These are phyloP conservation scores for Trachemys scripta DNA, from an alignment of 2,113 vertebrate species.

Conservation along the genomic window DNA sequence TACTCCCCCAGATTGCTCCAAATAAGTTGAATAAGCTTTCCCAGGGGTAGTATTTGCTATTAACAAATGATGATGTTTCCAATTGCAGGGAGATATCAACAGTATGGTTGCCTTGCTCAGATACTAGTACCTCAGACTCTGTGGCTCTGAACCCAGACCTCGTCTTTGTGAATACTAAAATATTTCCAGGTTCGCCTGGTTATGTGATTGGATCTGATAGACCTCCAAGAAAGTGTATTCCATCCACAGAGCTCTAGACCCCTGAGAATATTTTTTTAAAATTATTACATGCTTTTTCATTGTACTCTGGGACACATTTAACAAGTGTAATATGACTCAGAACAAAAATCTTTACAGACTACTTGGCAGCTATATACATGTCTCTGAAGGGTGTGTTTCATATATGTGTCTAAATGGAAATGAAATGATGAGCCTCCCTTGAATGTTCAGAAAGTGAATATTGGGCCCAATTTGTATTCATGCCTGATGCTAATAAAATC, in stretches of 20 bases:
- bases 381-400: neutral
- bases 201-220: neutral
- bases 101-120: neutral
- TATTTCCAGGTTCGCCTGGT: neutral
- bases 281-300: neutral
- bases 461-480: neutral
- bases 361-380: neutral
- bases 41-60: neutral
- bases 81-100: neutral
- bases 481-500: neutral
- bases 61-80: neutral
- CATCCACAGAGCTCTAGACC: neutral
- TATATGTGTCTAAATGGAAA: neutral
- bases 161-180: neutral
- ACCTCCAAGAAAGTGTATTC: neutral
- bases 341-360: neutral
- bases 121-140: neutral
- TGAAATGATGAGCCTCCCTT: neutral
- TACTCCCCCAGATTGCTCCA: neutral
- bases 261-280: neutral
- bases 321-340: neutral
- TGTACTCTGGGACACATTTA: neutral
- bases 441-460: neutral
- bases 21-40: neutral
- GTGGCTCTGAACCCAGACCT: neutral